These are phyloP conservation scores for Eremophila alpestris DNA, from an alignment of 2,797 vertebrate genomes.

Conservation along the genomic window DNA sequence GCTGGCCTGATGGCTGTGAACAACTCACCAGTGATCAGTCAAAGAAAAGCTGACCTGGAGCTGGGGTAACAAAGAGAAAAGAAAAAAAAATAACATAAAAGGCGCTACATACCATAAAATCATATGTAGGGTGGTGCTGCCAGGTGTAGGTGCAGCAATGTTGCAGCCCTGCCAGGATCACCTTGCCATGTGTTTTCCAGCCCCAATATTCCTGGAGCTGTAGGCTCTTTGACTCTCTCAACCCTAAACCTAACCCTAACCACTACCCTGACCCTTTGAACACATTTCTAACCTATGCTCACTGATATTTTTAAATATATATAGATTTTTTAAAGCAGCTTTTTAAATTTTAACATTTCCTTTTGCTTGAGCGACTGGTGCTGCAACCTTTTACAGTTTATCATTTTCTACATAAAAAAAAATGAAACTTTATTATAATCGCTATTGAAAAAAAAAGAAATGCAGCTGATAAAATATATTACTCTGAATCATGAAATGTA, in stretches of 20 bases:
- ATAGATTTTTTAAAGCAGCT: not conserved
- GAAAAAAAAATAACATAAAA: not conserved
- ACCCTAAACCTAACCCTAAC: not conserved
- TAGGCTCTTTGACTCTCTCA: not conserved
- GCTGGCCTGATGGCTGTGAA: not conserved
- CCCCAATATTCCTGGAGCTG: not conserved
- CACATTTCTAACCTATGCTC: not conserved
- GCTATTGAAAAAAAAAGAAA: not conserved
- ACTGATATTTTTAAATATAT: not conserved
- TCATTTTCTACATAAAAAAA: not conserved
- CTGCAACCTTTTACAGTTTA: not conserved
- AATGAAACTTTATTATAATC: not conserved
- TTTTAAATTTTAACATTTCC: not conserved
- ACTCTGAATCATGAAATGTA: not conserved
- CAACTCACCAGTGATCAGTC: not conserved
- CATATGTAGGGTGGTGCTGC: not conserved
- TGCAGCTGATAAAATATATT: not conserved
- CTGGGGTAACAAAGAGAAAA: not conserved
- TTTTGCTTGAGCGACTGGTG: not conserved
- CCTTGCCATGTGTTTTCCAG: not conserved
- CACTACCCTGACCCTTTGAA: not conserved
- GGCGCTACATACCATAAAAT: not conserved
- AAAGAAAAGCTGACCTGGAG: not conserved
- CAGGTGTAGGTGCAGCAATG: not conserved
- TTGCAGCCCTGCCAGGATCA: not conserved